A percentile compares a stretch with the other conserved stretches of the same genome.
Evolutionary conservation across 2,797 vertebrate species (phyloP).

Genomic region (Phalloptychus januarius): DNA sequence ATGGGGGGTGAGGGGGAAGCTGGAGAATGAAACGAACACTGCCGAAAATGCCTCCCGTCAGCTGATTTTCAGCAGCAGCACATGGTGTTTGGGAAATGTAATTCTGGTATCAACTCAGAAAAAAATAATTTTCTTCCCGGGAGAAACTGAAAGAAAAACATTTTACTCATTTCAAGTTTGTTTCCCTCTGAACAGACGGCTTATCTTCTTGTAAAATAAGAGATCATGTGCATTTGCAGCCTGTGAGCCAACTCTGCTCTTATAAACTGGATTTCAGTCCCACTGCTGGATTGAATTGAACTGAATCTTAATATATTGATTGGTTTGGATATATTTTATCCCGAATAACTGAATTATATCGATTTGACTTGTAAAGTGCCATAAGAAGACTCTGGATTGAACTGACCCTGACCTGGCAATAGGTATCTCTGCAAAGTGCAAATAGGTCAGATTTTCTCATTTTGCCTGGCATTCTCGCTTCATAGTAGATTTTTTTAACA

Average conservation of each 20-base stretch:
- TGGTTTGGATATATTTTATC: not conserved
- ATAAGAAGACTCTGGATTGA: not conserved
- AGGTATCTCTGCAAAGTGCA: not conserved
- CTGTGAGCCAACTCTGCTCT: not conserved
- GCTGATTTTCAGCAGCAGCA: conserved; percentile 47
- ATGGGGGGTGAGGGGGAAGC: conserved; percentile 36
- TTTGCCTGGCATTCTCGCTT: not conserved
- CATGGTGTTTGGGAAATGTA: conserved; percentile 41
- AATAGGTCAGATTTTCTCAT: not conserved
- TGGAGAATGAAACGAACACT: conserved; percentile 35
- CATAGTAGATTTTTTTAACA: not conserved
- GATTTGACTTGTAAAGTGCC: not conserved
- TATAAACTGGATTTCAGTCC: not conserved
- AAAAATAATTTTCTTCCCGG: conserved; percentile 3
- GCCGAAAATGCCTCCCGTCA: conserved; percentile 41
- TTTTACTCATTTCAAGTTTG: not conserved
- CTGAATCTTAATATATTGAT: not conserved
- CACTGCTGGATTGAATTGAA: not conserved
- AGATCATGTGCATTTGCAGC: not conserved
- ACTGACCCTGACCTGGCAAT: not conserved
- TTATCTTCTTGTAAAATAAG: not conserved
- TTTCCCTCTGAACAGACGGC: not conserved
- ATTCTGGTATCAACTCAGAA: conserved; percentile 23
- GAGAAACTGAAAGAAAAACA: conserved; percentile 15
- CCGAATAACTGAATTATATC: not conserved